Base-by-base conservation (phyloP, 2,888 invertebrate genomes). In the Prenolepis imparis region DNA sequence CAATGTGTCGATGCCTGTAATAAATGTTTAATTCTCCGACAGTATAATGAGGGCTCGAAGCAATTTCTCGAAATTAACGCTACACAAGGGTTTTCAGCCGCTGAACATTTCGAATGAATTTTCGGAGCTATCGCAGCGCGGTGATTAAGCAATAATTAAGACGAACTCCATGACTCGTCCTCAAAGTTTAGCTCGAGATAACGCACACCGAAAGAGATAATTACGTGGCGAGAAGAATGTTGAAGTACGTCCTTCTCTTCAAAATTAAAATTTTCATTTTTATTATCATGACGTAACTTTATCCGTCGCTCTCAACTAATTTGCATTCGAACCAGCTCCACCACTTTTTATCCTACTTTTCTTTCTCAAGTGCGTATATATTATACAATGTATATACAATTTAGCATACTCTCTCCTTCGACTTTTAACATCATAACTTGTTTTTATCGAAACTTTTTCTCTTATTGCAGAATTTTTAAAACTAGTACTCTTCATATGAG, bases 251-350 rank as follows among this genome's bases (percentile, higher is more conserved):
- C 15, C 48, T 75, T 61, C 59, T 2, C 57, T 32, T 36, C 21
- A 21, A 64, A 64, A 75, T 64, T 64, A 48, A 75, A 75, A 64
- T 75, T 52, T 74, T 64, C 15, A 74, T 48, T 36, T 64, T 15
- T 44, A 64, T 75, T 64, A 48, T 64, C 36, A 44, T 48, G 32
- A 64, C 21, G 36, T 64, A 75, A 75, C 32, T 64, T 44, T 3
- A n/a, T 21, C 48, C 64, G 32, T 12, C 15, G 28, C 21, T 48
- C 9, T 11, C 1, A 48, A 6, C 21, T 36, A 52, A 75, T 75
- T 75, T 64, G 63, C 32, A 63, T 41, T 18, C 28, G 8, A 28
- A 15, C 8, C 24, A 73, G 11, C 39, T 28, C 3, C 4, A 41
- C 9, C 8, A 48, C n/a, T 52, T 48, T 48, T n/a, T n/a, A n/a